Conservation (phyloP, 2,888 invertebrate species). For the Mactromeris polynyma region DNA sequence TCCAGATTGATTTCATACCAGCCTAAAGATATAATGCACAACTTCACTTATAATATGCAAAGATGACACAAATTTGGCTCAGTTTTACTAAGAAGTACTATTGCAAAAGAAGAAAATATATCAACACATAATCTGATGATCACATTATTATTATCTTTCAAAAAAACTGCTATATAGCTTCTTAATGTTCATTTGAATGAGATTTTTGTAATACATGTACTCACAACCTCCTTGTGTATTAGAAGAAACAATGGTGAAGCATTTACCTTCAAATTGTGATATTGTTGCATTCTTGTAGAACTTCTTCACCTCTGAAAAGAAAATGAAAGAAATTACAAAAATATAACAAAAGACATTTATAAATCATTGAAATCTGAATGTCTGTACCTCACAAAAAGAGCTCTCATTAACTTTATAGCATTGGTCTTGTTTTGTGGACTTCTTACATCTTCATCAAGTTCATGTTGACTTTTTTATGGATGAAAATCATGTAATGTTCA, state of each 20-base stretch:
- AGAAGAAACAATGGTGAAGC: not conserved
- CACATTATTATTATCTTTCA: no score
- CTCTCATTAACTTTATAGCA: not conserved
- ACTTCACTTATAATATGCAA: no score
- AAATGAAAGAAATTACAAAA: not conserved
- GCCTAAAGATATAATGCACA: conserved; percentile 63
- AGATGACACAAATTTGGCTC: no score
- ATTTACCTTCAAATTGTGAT: conserved; percentile 80
- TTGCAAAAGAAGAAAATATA: no score
- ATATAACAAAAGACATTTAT: no score
- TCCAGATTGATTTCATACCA: conserved; percentile 94
- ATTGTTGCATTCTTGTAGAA: conserved; percentile 86
- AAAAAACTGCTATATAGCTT: no score
- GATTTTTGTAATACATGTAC: no score
- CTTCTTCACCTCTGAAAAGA: conserved; percentile 77
- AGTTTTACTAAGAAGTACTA: no score
- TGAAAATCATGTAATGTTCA: not conserved
- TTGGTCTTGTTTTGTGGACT: not conserved
- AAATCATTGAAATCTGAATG: not conserved
- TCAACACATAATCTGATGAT: no score
- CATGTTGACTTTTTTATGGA: not conserved
- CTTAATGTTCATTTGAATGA: no score
- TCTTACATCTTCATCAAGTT: not conserved
- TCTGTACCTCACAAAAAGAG: not conserved
- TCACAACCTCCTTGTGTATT: not conserved